phyloP scores from a whole-genome alignment of 2,113 vertebrate genomes.

The Calidris pygmaea region DNA sequence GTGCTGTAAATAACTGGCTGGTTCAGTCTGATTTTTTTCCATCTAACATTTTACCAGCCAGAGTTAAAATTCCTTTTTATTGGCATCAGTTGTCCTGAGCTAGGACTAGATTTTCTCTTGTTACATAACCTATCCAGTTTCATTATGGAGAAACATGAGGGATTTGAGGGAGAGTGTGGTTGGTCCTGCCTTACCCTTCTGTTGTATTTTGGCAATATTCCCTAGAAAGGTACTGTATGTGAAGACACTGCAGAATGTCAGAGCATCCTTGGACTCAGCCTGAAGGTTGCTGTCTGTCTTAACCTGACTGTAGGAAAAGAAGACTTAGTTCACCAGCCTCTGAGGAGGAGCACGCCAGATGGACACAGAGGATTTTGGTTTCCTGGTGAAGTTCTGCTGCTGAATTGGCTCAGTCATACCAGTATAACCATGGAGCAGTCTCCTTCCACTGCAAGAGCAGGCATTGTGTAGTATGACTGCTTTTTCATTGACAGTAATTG shows the following conservation, averaged over 20 bases:
- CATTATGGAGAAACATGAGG: neutral
- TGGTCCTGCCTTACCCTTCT: neutral
- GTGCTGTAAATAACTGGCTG: constrained; percentile 40
- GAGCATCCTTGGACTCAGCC: neutral
- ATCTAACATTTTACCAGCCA: neutral
- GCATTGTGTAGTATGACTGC: neutral
- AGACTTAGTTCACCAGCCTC: neutral
- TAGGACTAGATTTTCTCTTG: neutral
- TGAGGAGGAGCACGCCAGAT: neutral
- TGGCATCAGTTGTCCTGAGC: neutral
- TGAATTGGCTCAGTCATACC: neutral
- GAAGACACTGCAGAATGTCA: neutral
- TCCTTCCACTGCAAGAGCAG: neutral
- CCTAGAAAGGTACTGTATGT: neutral
- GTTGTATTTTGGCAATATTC: neutral
- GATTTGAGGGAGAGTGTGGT: neutral
- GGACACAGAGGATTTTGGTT: neutral
- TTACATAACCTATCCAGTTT: neutral
- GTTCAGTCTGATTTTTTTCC: neutral
- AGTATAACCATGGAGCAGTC: neutral
- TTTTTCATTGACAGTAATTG: neutral
- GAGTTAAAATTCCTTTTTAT: constrained; percentile 16
- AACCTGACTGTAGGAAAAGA: neutral
- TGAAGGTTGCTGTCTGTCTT: neutral
- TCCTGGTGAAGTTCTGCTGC: neutral